Evolutionary conservation across 35 echinoderm and acorn worm genomes (phyloP), one percentile per base, ranked within the genome.

Genomic region (Amphiura filiformis): DNA sequence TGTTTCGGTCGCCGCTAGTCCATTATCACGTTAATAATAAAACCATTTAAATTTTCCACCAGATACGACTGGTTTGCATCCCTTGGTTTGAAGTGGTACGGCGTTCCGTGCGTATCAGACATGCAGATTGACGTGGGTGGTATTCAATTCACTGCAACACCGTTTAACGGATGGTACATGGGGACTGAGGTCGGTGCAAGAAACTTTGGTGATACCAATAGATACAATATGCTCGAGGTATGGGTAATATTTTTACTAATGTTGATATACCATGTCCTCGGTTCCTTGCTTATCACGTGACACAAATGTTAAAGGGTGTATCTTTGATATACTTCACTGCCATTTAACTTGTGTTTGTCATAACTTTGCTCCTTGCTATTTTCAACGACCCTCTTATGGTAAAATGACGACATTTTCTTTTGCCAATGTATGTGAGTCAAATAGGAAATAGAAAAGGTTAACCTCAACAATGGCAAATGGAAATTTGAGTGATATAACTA

Each of bases 121-220:
- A 47, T 47, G 41, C 75, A 91, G 93, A 39, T 94, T 0, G 93
- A 94, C 47, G 38, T 90, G 12, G 88, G 93, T 47, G 20, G 93
- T 1, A 26, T 91, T 9, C 52, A 94, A 42, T 94, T 91, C 78
- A 86, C 93, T 33, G 93, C 34, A 0, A 81, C 82, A 65, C 93
- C 93, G 0, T 90, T 94, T 57, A 90, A 90, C 37, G 93, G 88
- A 7, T 94, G 92, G 93, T 94, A 94, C 70, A 90, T 94, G 88
- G 88, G 77, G 18, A 94, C 88, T 34, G 93, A 94, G 41, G 91
- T 94, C 37, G 93, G 83, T 33, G 79, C 88, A 1, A 81, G 92
- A 76, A 82, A 89, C 28, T 90, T 82, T 32, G 89, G 92, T 78
- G 92, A 94, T 44, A 75, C 49, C 36, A 79, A 81, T 52, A 85